These are phyloP conservation scores for Polylopha cassiicola DNA, from an alignment of 2,888 invertebrate genomes.

Conservation along the genomic window DNA sequence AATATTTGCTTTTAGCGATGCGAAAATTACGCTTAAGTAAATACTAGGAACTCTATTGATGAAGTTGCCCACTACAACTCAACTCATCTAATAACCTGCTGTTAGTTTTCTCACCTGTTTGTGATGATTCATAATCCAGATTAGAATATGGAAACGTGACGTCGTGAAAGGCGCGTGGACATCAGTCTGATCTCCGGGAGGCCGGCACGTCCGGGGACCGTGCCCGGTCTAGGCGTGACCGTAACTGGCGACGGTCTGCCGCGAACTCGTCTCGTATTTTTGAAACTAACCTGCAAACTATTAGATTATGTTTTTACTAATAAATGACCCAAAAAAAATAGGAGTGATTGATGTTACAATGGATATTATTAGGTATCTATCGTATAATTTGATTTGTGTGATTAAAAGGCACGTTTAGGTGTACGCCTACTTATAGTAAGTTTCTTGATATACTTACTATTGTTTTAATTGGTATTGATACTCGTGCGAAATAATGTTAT, in stretches of 20 bases:
- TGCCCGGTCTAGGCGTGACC: constrained; percentile 38
- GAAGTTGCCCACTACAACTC: neutral
- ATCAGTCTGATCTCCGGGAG: constrained; percentile 28
- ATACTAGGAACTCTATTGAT: neutral
- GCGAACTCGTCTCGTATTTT: constrained; percentile 18
- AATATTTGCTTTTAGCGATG: too few relatives aligned
- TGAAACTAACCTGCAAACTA: too few relatives aligned
- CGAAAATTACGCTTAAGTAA: neutral
- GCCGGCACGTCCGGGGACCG: constrained; percentile 30
- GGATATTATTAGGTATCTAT: too few relatives aligned
- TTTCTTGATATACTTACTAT: too few relatives aligned
- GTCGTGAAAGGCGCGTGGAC: constrained; percentile 22
- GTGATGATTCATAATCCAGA: constrained; percentile 5
- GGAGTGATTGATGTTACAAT: too few relatives aligned
- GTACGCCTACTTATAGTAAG: too few relatives aligned
- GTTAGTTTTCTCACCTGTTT: constrained; percentile 7
- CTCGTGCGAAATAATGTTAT: too few relatives aligned
- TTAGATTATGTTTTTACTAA: too few relatives aligned
- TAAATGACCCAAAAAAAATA: too few relatives aligned
- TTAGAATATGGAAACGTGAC: constrained; percentile 27
- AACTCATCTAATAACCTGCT: neutral
- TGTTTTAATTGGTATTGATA: too few relatives aligned
- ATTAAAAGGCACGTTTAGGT: too few relatives aligned
- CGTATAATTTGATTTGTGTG: too few relatives aligned
- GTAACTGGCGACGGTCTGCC: constrained; percentile 28